Conservation (phyloP, 2,888 invertebrate species). For the Epirrita christyi region DNA sequence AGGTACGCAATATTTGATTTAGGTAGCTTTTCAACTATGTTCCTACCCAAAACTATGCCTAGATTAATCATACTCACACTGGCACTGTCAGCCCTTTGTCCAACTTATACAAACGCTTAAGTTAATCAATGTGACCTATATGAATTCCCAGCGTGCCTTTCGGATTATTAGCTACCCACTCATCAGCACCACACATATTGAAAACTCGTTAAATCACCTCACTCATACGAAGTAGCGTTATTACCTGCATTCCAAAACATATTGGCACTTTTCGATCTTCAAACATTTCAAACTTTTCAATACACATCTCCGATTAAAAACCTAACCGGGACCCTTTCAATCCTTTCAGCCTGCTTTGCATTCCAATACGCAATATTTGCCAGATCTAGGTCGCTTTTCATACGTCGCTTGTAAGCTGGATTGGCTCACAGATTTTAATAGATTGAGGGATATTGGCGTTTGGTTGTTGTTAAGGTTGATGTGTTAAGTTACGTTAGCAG, state of each 20-base stretch:
- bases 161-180: too few species aligned
- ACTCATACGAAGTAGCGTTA: too few species aligned
- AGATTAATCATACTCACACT: background rate
- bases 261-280: background rate
- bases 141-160: too few species aligned
- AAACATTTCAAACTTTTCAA: slow-evolving; percentile 21
- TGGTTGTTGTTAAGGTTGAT: slow-evolving; percentile 8
- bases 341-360: slow-evolving; percentile 34
- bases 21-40: background rate
- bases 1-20: background rate
- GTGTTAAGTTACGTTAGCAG: slow-evolving; percentile 11
- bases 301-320: slow-evolving; percentile 27
- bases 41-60: background rate
- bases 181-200: too few species aligned
- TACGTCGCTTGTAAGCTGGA: slow-evolving; percentile 21
- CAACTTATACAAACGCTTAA: too few species aligned
- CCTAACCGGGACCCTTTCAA: slow-evolving; percentile 24
- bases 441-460: slow-evolving; percentile 18
- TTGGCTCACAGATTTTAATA: slow-evolving; percentile 19
- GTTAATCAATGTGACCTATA: too few species aligned
- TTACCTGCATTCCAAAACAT: slow-evolving; percentile 5
- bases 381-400: slow-evolving; percentile 32
- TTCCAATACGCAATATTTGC: slow-evolving; percentile 40
- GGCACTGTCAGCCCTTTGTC: background rate
- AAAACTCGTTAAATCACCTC: too few species aligned